Evolutionary conservation across 2,113 vertebrate genomes (phyloP).

Genomic region (Leuciscus idus): DNA sequence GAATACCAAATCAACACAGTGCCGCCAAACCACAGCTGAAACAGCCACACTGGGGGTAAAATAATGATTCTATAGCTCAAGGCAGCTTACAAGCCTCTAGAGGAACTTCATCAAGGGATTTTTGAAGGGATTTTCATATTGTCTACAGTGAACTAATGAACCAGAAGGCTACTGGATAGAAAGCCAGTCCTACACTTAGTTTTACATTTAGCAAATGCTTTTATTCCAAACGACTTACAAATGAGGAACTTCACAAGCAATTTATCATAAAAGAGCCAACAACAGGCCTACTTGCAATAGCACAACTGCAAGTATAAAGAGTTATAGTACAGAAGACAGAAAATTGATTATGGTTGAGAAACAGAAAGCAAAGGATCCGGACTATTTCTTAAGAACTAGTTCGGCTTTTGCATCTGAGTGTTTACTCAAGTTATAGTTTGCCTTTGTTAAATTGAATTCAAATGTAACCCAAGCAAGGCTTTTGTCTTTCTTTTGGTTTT

Average conservation of each 20-base stretch:
- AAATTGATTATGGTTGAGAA: neutral
- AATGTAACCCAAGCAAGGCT: neutral
- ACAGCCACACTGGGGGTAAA: neutral
- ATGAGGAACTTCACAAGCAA: slow-evolving; percentile 16
- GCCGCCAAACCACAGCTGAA: neutral
- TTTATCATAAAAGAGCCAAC: slow-evolving; percentile 16
- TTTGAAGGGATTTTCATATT: slow-evolving; percentile 25
- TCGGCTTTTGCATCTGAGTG: neutral
- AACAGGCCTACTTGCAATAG: neutral
- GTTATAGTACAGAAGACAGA: neutral
- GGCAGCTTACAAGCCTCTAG: neutral
- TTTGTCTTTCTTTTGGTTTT: slow-evolving; percentile 3
- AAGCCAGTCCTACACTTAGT: neutral
- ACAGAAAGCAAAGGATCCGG: neutral
- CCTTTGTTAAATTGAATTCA: neutral
- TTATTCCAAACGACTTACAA: slow-evolving; percentile 8
- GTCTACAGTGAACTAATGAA: slow-evolving; percentile 24
- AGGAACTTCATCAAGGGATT: slow-evolving; percentile 19
- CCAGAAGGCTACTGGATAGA: slow-evolving; percentile 9
- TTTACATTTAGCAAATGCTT: slow-evolving; percentile 17
- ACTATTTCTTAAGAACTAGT: neutral
- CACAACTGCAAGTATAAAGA: neutral
- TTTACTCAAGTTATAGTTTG: neutral
- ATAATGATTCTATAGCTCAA: neutral
- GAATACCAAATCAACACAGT: neutral